These are phyloP conservation scores for Plagodis pulveraria DNA, from an alignment of 2,888 invertebrate genomes.

Conservation along the genomic window DNA sequence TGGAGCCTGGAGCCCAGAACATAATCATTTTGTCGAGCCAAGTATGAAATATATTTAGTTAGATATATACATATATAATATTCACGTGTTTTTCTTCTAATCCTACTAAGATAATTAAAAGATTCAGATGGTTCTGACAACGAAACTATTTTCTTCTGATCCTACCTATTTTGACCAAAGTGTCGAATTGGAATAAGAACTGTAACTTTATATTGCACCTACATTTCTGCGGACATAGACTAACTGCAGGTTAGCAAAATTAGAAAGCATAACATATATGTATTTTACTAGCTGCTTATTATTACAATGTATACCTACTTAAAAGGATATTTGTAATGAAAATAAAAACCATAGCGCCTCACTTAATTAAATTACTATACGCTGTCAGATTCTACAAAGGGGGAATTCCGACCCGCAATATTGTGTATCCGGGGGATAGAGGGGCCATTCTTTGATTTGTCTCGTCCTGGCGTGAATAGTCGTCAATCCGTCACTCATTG, in stretches of 20 bases:
- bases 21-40: too few species aligned
- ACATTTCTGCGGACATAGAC: too few species aligned
- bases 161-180: slow-evolving; percentile 5
- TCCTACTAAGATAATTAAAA: slow-evolving; percentile 4
- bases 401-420: slow-evolving; percentile 37
- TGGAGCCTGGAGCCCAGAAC: too few species aligned
- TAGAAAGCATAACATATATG: too few species aligned
- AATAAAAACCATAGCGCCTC: slow-evolving; percentile 29
- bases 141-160: slow-evolving; percentile 13
- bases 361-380: slow-evolving; percentile 48
- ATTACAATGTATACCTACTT: too few species aligned
- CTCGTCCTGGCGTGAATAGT: slow-evolving; percentile 56
- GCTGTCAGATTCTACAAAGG: slow-evolving; percentile 39
- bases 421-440: slow-evolving; percentile 23
- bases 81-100: too few species aligned
- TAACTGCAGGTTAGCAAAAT: too few species aligned
- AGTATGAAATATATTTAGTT: too few species aligned
- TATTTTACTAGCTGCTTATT: too few species aligned
- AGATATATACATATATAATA: too few species aligned
- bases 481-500: slow-evolving; percentile 62
- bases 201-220: too few species aligned
- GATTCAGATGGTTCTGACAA: slow-evolving; percentile 3
- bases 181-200: too few species aligned
- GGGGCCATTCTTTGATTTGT: slow-evolving; percentile 27
- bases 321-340: not conserved